These are phyloP conservation scores for Heteropelma amictum DNA, from an alignment of 2,888 invertebrate genomes.

Conservation along the genomic window DNA sequence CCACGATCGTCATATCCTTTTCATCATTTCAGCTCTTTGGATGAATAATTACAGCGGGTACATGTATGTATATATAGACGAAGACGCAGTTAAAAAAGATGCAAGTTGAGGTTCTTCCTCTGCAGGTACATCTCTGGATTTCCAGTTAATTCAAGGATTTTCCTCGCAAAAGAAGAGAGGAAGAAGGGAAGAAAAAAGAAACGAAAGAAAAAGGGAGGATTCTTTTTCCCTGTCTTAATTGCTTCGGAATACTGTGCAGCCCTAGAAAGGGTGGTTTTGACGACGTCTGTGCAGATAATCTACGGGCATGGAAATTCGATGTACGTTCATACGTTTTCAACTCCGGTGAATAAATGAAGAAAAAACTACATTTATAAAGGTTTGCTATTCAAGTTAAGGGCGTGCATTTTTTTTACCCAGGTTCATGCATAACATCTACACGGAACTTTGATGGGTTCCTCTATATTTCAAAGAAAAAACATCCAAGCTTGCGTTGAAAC, in stretches of 20 bases:
- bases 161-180: not conserved
- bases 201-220: not conserved
- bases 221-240: slow-evolving; percentile 21
- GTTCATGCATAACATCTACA: too few relatives aligned
- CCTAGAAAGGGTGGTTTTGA: not conserved
- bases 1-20: not conserved
- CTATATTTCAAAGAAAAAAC: too few relatives aligned
- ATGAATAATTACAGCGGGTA: not conserved
- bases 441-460: too few relatives aligned
- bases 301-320: slow-evolving; percentile 13
- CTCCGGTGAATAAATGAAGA: not conserved
- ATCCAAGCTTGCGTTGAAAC: too few relatives aligned
- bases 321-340: not conserved
- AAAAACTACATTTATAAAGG: not conserved
- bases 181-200: not conserved
- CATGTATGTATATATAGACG: not conserved
- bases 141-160: not conserved
- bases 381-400: too few relatives aligned
- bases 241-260: slow-evolving; percentile 3
- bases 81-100: not conserved
- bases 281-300: slow-evolving; percentile 11
- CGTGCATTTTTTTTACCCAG: too few relatives aligned
- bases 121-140: slow-evolving; percentile 17
- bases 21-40: not conserved
- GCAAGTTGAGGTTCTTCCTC: not conserved